A percentile compares a stretch with the other conserved stretches of the same genome.
Conservation (phyloP, 2,888 invertebrate species). For the Saturnia pavonia region DNA sequence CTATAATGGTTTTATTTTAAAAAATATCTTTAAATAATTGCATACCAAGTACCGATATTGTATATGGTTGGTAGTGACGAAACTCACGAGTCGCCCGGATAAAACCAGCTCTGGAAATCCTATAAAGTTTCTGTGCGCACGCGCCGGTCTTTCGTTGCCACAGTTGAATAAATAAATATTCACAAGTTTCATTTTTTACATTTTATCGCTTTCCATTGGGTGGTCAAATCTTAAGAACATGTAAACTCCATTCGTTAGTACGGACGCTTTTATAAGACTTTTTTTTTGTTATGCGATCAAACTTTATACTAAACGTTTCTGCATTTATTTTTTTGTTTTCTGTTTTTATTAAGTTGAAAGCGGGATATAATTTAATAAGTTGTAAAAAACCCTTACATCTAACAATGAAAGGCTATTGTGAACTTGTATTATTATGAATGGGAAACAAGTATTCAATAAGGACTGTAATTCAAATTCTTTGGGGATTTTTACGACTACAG, state of each 20-base stretch:
- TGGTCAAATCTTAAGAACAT: not conserved
- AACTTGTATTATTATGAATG: no score
- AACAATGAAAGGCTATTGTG: no score
- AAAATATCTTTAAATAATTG: not conserved
- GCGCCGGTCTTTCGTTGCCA: conserved; percentile 9
- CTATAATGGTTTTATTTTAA: not conserved
- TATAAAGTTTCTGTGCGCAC: conserved; percentile 18
- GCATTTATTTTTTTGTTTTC: no score
- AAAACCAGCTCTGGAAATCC: conserved; percentile 18
- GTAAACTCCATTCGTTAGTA: not conserved
- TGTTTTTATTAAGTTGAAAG: no score
- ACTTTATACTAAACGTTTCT: not conserved
- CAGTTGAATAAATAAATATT: conserved; percentile 8
- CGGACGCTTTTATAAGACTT: not conserved
- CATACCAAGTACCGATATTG: not conserved
- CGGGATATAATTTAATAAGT: no score
- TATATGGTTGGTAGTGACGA: not conserved
- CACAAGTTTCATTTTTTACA: not conserved
- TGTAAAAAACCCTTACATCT: no score
- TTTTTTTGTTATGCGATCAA: not conserved
- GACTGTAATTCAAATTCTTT: no score
- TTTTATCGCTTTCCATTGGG: not conserved
- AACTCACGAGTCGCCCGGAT: conserved; percentile 10
- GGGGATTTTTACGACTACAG: no score
- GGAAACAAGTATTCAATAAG: no score